Base-by-base conservation (phyloP, 2,888 invertebrate genomes). In the Platypus cylindrus region DNA sequence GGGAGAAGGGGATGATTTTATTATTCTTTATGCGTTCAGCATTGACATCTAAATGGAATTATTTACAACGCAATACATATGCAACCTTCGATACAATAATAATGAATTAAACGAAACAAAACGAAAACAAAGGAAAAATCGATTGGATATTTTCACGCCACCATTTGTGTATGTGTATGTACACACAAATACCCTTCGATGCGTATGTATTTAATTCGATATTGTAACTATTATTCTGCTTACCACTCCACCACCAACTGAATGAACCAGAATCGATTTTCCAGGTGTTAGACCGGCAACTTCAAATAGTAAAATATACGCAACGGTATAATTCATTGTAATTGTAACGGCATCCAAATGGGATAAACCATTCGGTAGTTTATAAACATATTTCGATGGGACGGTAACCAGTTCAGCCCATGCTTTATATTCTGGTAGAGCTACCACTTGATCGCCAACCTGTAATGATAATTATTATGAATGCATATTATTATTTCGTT, bases 201-300 rank as follows among this genome's bases (percentile, higher is more conserved):
- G n/a, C n/a, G n/a, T n/a, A n/a, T n/a, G n/a, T n/a, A n/a, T n/a
- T n/a, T n/a, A n/a, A n/a, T n/a, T n/a, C n/a, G n/a, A n/a, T n/a
- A n/a, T n/a, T n/a, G n/a, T n/a, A n/a, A n/a, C n/a, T n/a, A 24
- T 5, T 5, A 3, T 12, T 25, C n/a, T 28, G 76, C 84, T 78
- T 64, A 82, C 87, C 70, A 89, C 84, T 40, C 85, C 86, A 40
- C 89, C 89, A 18, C 85, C 87, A 49, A 83, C 84, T 18, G 85
- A 85, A 59, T 89, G 85, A 9, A 87, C 70, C 38, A 89, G 68
- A 7, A 89, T 68, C 44, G 78, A 81, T 65, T 86, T 84, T 46
- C 84, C 85, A 18, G 78, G 70, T 9, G 76, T 68, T 30, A 87
- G 65, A 48, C 78, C 78, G 36, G 81, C 84, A 60, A 86, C 68